Evolutionary conservation across 2,888 invertebrate genomes (phyloP), one percentile per base, ranked within the genome.

Genomic region (Eupithecia subumbrata): DNA sequence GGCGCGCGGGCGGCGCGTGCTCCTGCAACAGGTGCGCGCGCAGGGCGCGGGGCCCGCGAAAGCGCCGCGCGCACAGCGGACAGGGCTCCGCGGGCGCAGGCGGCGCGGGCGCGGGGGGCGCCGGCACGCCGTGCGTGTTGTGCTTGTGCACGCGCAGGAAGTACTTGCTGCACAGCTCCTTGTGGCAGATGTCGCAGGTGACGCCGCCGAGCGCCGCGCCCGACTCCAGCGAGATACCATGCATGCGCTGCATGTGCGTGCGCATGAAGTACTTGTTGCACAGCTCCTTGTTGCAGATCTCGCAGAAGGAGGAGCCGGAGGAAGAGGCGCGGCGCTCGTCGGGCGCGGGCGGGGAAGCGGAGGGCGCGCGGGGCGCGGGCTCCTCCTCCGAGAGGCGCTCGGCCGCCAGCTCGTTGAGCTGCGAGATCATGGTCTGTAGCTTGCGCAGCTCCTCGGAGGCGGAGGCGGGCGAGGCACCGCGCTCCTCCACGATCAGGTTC

Each of bases 201-300:
- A 98, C 98, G 34, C 98, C 98, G 9, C 98, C 98, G 60, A 98
- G 97, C 89, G 98, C 98, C 52, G 98, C 97, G 30, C 98, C 98
- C 86, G 98, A 98, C 91, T 98, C 98, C 71, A 98, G 97, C 88
- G 98, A 98, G 84, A 98, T 98, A 67, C 98, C 98, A 91, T 98
- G 99, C 98, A 99, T 99, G 89, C 99, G 97, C 89, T 99, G 97
- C 98, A 99, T 99, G 95, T 99, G 99, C 1, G 99, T 99, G 90
- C 99, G 98, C 97, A 99, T 98, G 92, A 99, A 99, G 91, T 99
- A 99, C 92, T 99, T 99, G 95, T 99, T 99, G 95, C 99, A 99
- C 83, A 99, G 95, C 93, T 99, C 99, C 92, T 99, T 99, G 95
- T 99, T 99, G 93, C 99, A 99, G 80, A 99, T 98, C 90, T 99